These are phyloP conservation scores for Xiphias gladius DNA, from an alignment of 2,113 vertebrate species.

Conservation along the genomic window DNA sequence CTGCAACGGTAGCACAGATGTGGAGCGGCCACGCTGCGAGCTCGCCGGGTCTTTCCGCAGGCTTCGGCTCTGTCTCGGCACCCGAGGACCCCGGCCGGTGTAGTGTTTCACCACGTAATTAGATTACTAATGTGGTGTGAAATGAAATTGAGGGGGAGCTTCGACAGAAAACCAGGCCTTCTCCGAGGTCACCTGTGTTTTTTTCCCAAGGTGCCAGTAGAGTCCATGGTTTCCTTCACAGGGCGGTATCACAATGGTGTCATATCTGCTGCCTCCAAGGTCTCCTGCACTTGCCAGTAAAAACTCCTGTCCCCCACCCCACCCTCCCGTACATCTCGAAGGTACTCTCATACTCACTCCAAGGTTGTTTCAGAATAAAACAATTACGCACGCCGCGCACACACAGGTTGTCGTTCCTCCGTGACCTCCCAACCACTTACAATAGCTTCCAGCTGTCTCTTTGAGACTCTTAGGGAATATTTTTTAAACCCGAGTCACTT, in stretches of 20 bases:
- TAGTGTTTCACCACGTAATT: slow-evolving; percentile 77
- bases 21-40: slow-evolving; percentile 22
- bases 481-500: slow-evolving; percentile 64
- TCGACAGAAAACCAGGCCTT: slow-evolving; percentile 47
- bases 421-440: slow-evolving; percentile 58
- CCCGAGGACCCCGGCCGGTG: slow-evolving; percentile 41
- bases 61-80: slow-evolving; percentile 22
- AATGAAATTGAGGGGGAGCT: slow-evolving; percentile 66
- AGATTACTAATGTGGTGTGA: slow-evolving; percentile 80
- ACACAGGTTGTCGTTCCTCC: slow-evolving; percentile 54
- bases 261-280: slow-evolving; percentile 72
- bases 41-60: slow-evolving; percentile 43
- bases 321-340: slow-evolving; percentile 47
- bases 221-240: slow-evolving; percentile 65
- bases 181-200: slow-evolving; percentile 49
- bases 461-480: slow-evolving; percentile 72
- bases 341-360: slow-evolving; percentile 69
- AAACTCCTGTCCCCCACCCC: slow-evolving; percentile 76
- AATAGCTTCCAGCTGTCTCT: slow-evolving; percentile 80
- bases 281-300: slow-evolving; percentile 72
- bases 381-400: slow-evolving; percentile 65
- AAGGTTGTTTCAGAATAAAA: slow-evolving; percentile 82
- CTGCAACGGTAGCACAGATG: slow-evolving; percentile 69
- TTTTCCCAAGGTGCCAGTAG: slow-evolving; percentile 58
- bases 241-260: slow-evolving; percentile 47